Percentiles rank a stretch among this genome's conserved stretches.
phyloP scores from a whole-genome alignment of 1,140 invertebrate genomes.

The Thalassaphorura encarpata region DNA sequence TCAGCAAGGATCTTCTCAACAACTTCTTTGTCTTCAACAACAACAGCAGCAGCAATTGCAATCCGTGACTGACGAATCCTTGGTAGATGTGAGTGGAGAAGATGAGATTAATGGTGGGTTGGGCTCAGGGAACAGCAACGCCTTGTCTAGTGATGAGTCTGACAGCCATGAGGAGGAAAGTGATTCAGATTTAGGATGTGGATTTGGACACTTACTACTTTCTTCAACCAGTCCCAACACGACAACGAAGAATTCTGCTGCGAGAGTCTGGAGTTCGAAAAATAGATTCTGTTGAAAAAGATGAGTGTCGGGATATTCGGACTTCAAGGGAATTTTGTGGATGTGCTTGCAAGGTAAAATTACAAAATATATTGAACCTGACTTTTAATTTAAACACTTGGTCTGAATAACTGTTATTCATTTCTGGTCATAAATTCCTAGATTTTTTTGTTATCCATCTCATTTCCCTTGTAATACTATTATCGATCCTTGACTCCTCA shows the following conservation, averaged over 20 bases:
- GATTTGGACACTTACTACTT: constrained; percentile 91
- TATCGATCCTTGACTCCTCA: no score
- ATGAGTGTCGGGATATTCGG: constrained; percentile 84
- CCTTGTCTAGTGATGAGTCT: constrained; percentile 36
- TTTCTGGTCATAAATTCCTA: no score
- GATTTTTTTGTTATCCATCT: no score
- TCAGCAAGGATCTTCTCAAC: not conserved
- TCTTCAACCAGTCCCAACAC: constrained; percentile 75
- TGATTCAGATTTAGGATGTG: constrained; percentile 63
- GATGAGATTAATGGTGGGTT: no score
- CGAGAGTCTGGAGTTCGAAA: constrained; percentile 81
- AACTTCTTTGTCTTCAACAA: not conserved
- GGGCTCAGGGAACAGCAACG: no score
- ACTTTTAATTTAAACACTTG: not conserved
- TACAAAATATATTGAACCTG: constrained; percentile 43
- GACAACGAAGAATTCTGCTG: constrained; percentile 74
- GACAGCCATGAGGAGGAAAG: constrained; percentile 38
- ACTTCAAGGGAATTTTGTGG: constrained; percentile 88
- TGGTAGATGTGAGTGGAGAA: no score
- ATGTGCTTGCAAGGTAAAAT: constrained; percentile 88
- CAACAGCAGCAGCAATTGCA: constrained; percentile 17
- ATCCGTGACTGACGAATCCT: no score
- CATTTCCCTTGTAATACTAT: no score
- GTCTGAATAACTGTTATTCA: no score
- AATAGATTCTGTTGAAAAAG: constrained; percentile 88